phyloP scores from a whole-genome alignment of 2,888 invertebrate species.

The Hermaeophaga mercurialis region DNA sequence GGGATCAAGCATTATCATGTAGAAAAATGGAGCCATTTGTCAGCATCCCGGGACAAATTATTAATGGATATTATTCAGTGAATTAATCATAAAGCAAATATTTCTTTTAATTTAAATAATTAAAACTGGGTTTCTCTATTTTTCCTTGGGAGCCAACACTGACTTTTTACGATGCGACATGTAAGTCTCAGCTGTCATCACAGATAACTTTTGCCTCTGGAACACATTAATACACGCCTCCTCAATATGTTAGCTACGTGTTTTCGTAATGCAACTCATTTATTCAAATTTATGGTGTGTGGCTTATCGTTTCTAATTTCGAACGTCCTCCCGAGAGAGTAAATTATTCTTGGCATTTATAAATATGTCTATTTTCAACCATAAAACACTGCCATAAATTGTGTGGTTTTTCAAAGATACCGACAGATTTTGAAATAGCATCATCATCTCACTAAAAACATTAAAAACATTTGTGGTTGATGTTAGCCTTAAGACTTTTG shows the following conservation, averaged over 20 bases:
- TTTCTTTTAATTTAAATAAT: background rate
- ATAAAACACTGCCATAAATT: constrained; percentile 48
- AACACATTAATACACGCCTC: constrained; percentile 55
- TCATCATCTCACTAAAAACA: constrained; percentile 26
- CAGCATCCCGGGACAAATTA: background rate
- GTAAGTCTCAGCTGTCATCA: constrained; percentile 53
- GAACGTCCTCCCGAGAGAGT: constrained; percentile 45
- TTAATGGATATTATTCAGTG: background rate
- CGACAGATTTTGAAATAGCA: constrained; percentile 40
- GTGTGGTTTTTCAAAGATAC: constrained; percentile 43
- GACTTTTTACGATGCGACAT: constrained; percentile 48
- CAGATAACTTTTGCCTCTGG: constrained; percentile 49
- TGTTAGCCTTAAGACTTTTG: constrained; percentile 22
- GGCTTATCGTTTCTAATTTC: constrained; percentile 53
- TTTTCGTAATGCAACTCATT: constrained; percentile 56
- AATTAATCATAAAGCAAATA: background rate
- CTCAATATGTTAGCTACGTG: constrained; percentile 54
- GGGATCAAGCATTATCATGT: no score
- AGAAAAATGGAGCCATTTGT: no score
- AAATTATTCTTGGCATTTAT: constrained; percentile 47
- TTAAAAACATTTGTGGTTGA: constrained; percentile 30
- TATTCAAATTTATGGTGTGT: constrained; percentile 55
- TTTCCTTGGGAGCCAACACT: background rate
- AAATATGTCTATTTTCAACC: constrained; percentile 43
- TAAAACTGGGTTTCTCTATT: no score